Base-by-base conservation (phyloP, 2,888 invertebrate species). In the Drosophila greeni region DNA sequence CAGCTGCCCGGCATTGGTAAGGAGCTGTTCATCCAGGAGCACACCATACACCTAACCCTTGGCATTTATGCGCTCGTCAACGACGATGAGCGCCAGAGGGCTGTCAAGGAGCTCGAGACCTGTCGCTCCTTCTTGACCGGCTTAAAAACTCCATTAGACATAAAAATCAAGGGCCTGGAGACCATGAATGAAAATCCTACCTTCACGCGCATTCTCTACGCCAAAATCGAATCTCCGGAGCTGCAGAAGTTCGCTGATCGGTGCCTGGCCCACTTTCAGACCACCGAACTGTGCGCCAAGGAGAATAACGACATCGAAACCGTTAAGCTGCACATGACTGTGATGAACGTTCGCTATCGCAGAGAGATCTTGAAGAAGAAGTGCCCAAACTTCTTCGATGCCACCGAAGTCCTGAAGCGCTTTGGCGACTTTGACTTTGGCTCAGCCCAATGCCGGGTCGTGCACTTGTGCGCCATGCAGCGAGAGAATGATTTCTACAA, bases 251-350 rank as follows among this genome's bases (percentile, higher is more conserved):
- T 40, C 8, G 40, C 40, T 2, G 23, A 40, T 23, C 20, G 4
- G 40, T 40, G 40, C 40, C 40, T 40, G 40, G 23, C 23, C 23
- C 23, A 40, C 23, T 40, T 40, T 23, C 40, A 40, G 5, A 14
- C 40, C 40, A 23, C 23, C 23, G 40, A 23, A 40, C 8, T 40
- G 14, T 40, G 40, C 40, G 40, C 40, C 40, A 40, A 23, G 14
- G 23, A 40, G 5, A 40, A 40, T 8, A 40, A 14, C 23, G 4
- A 23, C 14, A 40, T 14, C 5, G 1, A 14, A 8, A 5, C 40
- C 3, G 6, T 40, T 14, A 40, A 40, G 8, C 8, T 40, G 1
- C 40, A 23, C 7, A 40, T 40, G 40, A 40, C 40, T 1, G 40
- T 40, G 4, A 23, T 40, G 40, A 40, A 40, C 23, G 23, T 1